These are phyloP conservation scores for Holothuria scabra DNA, from an alignment of 53 echinoderm and acorn worm genomes.

Conservation along the genomic window DNA sequence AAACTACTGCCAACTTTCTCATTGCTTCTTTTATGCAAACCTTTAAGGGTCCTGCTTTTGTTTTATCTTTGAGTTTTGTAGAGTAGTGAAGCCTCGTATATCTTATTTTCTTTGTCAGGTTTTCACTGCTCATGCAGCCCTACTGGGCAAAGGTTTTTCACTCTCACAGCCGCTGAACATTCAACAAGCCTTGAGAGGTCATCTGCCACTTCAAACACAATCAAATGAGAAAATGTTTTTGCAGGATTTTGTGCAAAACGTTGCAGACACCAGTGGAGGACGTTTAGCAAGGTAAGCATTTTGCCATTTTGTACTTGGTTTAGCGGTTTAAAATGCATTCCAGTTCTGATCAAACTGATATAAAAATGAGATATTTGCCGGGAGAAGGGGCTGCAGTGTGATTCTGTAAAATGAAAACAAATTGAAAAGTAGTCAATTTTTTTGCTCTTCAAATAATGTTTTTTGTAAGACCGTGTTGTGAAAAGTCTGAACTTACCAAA, in stretches of 20 bases:
- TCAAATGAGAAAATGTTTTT: constrained; percentile 89
- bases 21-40: not conserved
- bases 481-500: not conserved
- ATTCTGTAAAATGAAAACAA: too few relatives aligned
- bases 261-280: constrained; percentile 87
- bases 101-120: constrained; percentile 57
- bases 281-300: constrained; percentile 80
- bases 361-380: too few relatives aligned
- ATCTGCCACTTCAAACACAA: constrained; percentile 81
- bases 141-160: constrained; percentile 88
- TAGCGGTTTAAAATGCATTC: too few relatives aligned
- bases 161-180: constrained; percentile 82
- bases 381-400: too few relatives aligned
- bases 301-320: too few relatives aligned
- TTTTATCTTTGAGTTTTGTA: not conserved
- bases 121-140: constrained; percentile 77
- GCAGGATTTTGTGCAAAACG: constrained; percentile 90
- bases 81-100: not conserved
- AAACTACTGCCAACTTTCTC: too few relatives aligned
- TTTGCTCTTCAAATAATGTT: not conserved
- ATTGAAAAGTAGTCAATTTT: not conserved
- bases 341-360: too few relatives aligned
- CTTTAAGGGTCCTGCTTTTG: not conserved
- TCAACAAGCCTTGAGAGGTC: constrained; percentile 88
- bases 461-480: not conserved